Percentiles rank a stretch among this genome's conserved stretches.
Evolutionary conservation across 2,113 vertebrate species (phyloP).

Genomic region (Gopherus flavomarginatus): DNA sequence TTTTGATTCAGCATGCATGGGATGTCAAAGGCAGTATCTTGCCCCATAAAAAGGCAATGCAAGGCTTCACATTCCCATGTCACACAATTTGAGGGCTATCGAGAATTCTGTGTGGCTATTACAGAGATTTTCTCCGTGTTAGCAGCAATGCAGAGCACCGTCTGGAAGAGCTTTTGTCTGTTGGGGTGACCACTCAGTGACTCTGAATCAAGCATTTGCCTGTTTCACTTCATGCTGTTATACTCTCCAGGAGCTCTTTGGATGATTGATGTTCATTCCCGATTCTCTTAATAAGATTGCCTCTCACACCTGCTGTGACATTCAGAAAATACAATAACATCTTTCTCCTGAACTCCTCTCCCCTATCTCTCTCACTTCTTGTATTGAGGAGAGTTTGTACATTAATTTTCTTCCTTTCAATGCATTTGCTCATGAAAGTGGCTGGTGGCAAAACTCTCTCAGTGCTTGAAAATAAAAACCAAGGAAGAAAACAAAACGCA

Average conservation of each 20-base stretch:
- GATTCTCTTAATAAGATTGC: not conserved
- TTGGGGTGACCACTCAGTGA: too few relatives aligned
- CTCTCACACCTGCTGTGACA: conserved; percentile 10
- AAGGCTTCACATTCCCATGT: not conserved
- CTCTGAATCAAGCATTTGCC: not conserved
- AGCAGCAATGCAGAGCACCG: not conserved
- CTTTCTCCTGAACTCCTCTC: not conserved
- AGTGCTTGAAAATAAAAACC: not conserved
- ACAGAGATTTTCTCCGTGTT: rapidly evolving
- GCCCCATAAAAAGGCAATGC: not conserved
- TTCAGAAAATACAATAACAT: not conserved
- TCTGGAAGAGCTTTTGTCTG: too few relatives aligned
- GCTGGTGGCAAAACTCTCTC: not conserved
- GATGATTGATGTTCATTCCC: not conserved
- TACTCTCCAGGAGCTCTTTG: not conserved
- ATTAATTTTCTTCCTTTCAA: not conserved
- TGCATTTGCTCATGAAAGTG: not conserved
- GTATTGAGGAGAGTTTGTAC: not conserved
- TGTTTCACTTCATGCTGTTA: not conserved
- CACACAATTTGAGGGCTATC: rapidly evolving
- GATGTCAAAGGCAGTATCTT: not conserved
- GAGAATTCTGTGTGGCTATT: rapidly evolving
- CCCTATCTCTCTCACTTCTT: not conserved
- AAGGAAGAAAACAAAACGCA: not conserved
- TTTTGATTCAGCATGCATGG: not conserved